Percentiles rank a stretch among this genome's conserved stretches.
Conservation (phyloP, 2,888 invertebrate species). For the Nemapogon koenigi region DNA sequence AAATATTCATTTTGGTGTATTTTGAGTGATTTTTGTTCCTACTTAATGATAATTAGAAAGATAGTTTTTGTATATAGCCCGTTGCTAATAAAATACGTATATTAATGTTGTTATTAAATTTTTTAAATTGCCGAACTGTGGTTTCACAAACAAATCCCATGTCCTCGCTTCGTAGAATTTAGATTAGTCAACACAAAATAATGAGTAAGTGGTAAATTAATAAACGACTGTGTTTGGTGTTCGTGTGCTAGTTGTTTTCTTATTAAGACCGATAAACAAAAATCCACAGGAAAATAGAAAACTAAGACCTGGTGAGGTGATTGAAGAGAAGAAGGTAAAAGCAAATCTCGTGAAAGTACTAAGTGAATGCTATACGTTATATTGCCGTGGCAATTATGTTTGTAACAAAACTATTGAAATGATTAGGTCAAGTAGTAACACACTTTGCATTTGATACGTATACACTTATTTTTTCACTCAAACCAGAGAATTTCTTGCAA, state of each 20-base stretch:
- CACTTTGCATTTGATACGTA: no score
- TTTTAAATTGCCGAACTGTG: no score
- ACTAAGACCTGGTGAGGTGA: slow-evolving; percentile 93
- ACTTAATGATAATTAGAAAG: not conserved
- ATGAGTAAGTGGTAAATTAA: not conserved
- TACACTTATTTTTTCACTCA: no score
- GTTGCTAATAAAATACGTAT: not conserved
- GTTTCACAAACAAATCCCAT: slow-evolving; percentile 2
- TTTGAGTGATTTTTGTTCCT: slow-evolving; percentile 1
- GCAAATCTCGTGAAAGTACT: slow-evolving; percentile 41
- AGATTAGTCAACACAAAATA: slow-evolving; percentile 13
- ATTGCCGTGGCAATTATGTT: slow-evolving; percentile 43
- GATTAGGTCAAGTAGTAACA: no score
- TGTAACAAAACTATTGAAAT: slow-evolving; percentile 31
- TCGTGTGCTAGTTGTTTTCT: slow-evolving; percentile 13
- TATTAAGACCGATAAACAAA: slow-evolving; percentile 57
- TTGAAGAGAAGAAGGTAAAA: slow-evolving; percentile 94
- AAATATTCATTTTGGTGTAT: slow-evolving; percentile 22
- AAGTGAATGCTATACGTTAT: slow-evolving; percentile 58
- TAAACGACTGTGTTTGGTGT: slow-evolving; percentile 20
- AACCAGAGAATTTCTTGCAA: no score
- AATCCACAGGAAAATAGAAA: slow-evolving; percentile 82
- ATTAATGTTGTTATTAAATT: not conserved
- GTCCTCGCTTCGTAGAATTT: slow-evolving; percentile 6
- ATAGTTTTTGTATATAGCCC: not conserved